Evolutionary conservation across 2,797 vertebrate species (phyloP).

Genomic region (Hephaestus fuliginosus): DNA sequence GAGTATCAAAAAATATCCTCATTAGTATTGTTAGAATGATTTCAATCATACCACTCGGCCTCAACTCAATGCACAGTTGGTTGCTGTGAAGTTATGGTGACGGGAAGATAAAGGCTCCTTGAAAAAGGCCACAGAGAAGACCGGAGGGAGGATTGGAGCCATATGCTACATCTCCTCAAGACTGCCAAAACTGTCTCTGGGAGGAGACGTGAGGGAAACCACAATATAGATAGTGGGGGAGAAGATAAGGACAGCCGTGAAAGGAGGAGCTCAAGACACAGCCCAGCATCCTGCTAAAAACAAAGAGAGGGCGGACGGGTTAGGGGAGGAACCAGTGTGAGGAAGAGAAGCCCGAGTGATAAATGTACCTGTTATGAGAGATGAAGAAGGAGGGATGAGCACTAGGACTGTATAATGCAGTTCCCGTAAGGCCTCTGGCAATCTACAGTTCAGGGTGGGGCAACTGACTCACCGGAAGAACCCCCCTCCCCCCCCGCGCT

Average conservation of each 20-base stretch:
- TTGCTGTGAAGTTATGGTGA: constrained; percentile 12
- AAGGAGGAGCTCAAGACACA: constrained; percentile 33
- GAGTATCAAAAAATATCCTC: background rate
- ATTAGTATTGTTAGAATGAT: background rate
- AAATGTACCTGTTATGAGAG: constrained; percentile 40
- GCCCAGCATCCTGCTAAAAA: constrained; percentile 37
- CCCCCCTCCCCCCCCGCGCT: background rate
- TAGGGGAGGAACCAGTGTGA: constrained; percentile 5
- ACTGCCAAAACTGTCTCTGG: constrained; percentile 65
- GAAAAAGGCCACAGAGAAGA: constrained; percentile 52
- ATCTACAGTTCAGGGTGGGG: constrained; percentile 63
- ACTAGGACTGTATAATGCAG: constrained; percentile 29
- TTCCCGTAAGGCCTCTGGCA: constrained; percentile 73
- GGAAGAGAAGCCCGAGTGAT: constrained; percentile 33
- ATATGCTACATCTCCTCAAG: constrained; percentile 63
- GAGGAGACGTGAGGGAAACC: constrained; percentile 30
- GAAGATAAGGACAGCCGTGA: constrained; percentile 46
- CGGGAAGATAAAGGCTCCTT: constrained; percentile 28
- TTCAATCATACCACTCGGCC: background rate
- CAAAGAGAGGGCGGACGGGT: background rate
- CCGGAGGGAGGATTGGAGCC: constrained; percentile 64
- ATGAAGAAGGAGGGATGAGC: constrained; percentile 32
- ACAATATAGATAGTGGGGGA: constrained; percentile 45
- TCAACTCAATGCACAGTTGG: background rate
- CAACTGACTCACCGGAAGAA: constrained; percentile 67